Percentiles rank a stretch among this genome's conserved stretches.
These are phyloP conservation scores for Argyresthia albistria DNA, from an alignment of 2,888 invertebrate genomes.

Conservation along the genomic window DNA sequence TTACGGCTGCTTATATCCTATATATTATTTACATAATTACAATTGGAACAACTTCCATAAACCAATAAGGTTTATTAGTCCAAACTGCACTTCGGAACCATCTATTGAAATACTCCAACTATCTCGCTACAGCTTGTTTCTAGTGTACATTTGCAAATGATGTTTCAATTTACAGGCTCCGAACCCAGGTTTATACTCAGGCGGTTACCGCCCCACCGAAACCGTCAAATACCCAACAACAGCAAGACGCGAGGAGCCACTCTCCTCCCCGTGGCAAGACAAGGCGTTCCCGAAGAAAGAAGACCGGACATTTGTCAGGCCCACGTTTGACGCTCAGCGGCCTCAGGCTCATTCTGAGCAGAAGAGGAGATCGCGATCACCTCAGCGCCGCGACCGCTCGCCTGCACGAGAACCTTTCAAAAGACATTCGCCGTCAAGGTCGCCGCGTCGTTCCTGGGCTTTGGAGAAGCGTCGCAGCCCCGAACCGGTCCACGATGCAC, in stretches of 20 bases:
- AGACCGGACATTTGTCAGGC: constrained; percentile 24
- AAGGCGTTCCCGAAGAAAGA: constrained; percentile 30
- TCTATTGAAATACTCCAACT: neutral
- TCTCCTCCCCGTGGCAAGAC: constrained; percentile 23
- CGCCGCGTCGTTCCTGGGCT: constrained; percentile 57
- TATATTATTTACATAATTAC: neutral
- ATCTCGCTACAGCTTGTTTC: neutral
- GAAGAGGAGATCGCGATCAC: constrained; percentile 24
- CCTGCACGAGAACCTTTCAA: constrained; percentile 40
- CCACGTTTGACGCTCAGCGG: constrained; percentile 14
- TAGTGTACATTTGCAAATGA: constrained; percentile 20
- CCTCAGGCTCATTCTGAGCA: neutral
- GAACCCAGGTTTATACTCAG: constrained; percentile 54
- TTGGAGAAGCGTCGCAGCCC: constrained; percentile 51
- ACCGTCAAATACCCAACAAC: constrained; percentile 25
- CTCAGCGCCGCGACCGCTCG: constrained; percentile 37
- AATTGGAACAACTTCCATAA: neutral
- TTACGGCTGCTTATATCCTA: neutral
- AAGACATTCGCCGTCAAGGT: constrained; percentile 43
- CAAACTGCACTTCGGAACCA: neutral
- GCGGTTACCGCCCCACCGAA: constrained; percentile 42
- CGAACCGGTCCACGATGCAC: constrained; percentile 22
- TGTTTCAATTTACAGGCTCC: constrained; percentile 61
- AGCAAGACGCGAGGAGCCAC: constrained; percentile 14
- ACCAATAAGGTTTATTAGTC: neutral